Evolutionary conservation across 1,140 invertebrate species (phyloP), one percentile per base, ranked within the genome.

Genomic region (Lordiphosa stackelbergi): DNA sequence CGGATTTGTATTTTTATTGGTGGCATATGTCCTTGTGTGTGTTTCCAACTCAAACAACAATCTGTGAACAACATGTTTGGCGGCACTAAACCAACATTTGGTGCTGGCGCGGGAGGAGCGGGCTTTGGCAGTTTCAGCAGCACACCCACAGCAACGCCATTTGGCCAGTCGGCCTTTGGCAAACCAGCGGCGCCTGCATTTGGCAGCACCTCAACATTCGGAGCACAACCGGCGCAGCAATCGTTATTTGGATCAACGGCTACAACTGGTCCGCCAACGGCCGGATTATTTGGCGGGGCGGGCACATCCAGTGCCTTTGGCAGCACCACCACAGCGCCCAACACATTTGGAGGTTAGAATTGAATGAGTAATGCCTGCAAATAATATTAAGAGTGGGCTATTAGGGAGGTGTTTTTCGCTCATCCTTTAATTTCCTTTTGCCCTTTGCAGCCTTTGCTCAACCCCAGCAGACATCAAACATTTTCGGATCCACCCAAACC

Each of bases 251-350:
- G 90, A 0, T 73, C 88, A 0, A 84, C 89, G 3, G 51, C 85
- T 2, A 38, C 89, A 78, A n/a, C 87, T 66, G 65, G 85, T 66
- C n/a, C 86, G 83, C 7, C 86, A 0, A 57, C 88, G 1, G 88
- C 89, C 0, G 88, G 90, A 1, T 66, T 90, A 0, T 90, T 90
- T 72, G 90, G 89, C 3, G 66, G 75, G 0, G 84, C 85, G 2
- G 87, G 60, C 37, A 84, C 87, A 0, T 63, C 81, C 3, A 87
- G 69, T 0, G 87, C 88, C 3, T 91, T 92, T 74, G 91, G 91
- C 0, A 53, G 85, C 7, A 83, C 89, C 1, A 87, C 89, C 3
- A 78, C 89, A 8, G 83, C 90, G 24, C 88, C 88, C 46, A 66
- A 89, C 42, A 74, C 89, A 13, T 88, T 89, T 56, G 89, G 89